These are phyloP conservation scores for Oreochromis aureus DNA, from an alignment of 2,113 vertebrate genomes.

Conservation along the genomic window DNA sequence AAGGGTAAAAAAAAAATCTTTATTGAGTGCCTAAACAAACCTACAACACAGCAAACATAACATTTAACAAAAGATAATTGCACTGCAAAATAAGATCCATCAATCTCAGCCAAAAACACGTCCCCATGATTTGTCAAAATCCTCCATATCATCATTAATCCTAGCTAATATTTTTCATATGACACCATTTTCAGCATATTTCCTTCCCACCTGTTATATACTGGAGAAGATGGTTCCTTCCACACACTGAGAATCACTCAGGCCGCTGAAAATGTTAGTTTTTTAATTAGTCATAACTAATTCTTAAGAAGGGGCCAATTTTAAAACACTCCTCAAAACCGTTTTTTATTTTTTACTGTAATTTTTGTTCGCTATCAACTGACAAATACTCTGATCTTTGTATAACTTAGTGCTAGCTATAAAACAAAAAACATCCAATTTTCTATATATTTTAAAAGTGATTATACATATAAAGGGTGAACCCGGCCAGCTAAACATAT, in stretches of 20 bases:
- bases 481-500: background rate
- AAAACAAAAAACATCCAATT: background rate
- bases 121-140: background rate
- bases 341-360: background rate
- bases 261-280: background rate
- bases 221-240: background rate
- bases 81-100: background rate
- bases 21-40: background rate
- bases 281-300: background rate
- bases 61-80: background rate
- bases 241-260: background rate
- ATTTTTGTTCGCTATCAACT: background rate
- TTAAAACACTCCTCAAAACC: background rate
- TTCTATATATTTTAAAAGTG: background rate
- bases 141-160: accelerated
- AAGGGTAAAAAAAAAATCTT: background rate
- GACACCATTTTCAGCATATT: background rate
- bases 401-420: background rate
- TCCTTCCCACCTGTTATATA: background rate
- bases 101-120: background rate
- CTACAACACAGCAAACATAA: background rate
- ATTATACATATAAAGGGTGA: background rate
- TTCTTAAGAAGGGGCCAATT: background rate
- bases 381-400: background rate
- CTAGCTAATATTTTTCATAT: background rate